A percentile compares a stretch with the other conserved stretches of the same genome.
These are phyloP conservation scores for Crenuchus spilurus DNA, from an alignment of 2,797 vertebrate genomes.

Conservation along the genomic window DNA sequence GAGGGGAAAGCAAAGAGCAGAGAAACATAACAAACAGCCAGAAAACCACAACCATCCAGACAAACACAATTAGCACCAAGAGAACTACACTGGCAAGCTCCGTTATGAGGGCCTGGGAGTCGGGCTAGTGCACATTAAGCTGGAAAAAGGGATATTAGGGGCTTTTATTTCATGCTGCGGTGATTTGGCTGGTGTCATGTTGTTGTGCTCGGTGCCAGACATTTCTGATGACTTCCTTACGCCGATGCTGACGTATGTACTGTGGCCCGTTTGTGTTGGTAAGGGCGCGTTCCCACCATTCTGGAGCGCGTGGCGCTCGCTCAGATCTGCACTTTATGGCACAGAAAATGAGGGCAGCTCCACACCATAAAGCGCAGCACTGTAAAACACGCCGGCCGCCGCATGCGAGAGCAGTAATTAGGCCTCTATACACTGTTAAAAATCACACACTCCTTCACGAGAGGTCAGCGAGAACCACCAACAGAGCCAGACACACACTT, in stretches of 20 bases:
- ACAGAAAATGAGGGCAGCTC: conserved; percentile 69
- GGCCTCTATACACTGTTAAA: conserved; percentile 76
- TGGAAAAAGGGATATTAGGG: background rate
- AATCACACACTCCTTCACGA: conserved; percentile 69
- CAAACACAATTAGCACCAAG: background rate
- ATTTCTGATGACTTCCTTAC: conserved; percentile 52
- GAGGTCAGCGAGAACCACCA: conserved; percentile 74
- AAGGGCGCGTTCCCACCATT: conserved; percentile 11
- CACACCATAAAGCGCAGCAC: conserved; percentile 15
- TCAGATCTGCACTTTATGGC: conserved; percentile 60
- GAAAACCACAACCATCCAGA: conserved; percentile 2
- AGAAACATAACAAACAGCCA: background rate
- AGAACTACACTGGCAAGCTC: background rate
- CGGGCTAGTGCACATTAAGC: background rate
- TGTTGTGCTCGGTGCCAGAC: conserved; percentile 46
- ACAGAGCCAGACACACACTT: conserved; percentile 51
- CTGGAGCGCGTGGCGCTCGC: conserved; percentile 57
- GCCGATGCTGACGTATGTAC: conserved; percentile 71
- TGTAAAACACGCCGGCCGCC: conserved; percentile 66
- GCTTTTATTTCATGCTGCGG: background rate
- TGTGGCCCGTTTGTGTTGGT: conserved; percentile 60
- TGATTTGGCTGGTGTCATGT: background rate
- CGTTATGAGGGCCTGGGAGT: background rate
- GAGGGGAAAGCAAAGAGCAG: conserved; percentile 6
- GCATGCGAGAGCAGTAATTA: conserved; percentile 76